phyloP scores from a whole-genome alignment of 2,888 invertebrate species.

The Sinhomidia bicolor region DNA sequence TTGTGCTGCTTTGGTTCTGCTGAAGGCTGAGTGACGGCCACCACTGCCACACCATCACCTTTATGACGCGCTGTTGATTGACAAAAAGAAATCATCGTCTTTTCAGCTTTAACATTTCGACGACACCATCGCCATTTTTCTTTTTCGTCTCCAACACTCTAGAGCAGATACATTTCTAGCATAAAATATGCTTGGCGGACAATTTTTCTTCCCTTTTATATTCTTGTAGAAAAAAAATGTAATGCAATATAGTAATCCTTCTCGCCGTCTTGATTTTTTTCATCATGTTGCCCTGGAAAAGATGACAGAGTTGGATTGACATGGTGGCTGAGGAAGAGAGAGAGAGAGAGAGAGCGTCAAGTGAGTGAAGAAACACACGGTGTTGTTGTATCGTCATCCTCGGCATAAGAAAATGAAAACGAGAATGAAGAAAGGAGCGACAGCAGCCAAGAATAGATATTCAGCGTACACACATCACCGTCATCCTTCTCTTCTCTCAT shows the following conservation, averaged over 20 bases:
- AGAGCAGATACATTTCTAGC: background rate
- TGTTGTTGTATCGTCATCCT: no score
- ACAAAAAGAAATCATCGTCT: constrained; percentile 69
- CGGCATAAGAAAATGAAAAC: constrained; percentile 14
- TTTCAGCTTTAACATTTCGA: constrained; percentile 47
- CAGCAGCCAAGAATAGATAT: constrained; percentile 1
- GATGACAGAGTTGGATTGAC: constrained; percentile 41
- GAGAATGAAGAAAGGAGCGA: background rate
- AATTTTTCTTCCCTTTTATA: background rate
- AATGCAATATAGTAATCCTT: constrained; percentile 45
- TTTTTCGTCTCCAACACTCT: background rate
- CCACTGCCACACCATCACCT: constrained; percentile 64
- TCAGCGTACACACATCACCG: constrained; percentile 13
- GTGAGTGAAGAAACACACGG: constrained; percentile 66
- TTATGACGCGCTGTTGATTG: constrained; percentile 73
- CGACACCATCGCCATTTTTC: constrained; percentile 40
- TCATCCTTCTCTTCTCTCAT: constrained; percentile 45
- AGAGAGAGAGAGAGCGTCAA: constrained; percentile 10
- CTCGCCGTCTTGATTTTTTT: constrained; percentile 43
- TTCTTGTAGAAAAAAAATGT: constrained; percentile 1
- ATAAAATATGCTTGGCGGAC: constrained; percentile 13
- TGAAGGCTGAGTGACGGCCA: constrained; percentile 60
- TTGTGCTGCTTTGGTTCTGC: constrained; percentile 1
- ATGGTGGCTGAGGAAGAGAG: background rate
- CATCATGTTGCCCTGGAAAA: constrained; percentile 20